Evolutionary conservation across 1,140 invertebrate species (phyloP), one percentile per base, ranked within the genome.

Genomic region (Orchestia grillus): DNA sequence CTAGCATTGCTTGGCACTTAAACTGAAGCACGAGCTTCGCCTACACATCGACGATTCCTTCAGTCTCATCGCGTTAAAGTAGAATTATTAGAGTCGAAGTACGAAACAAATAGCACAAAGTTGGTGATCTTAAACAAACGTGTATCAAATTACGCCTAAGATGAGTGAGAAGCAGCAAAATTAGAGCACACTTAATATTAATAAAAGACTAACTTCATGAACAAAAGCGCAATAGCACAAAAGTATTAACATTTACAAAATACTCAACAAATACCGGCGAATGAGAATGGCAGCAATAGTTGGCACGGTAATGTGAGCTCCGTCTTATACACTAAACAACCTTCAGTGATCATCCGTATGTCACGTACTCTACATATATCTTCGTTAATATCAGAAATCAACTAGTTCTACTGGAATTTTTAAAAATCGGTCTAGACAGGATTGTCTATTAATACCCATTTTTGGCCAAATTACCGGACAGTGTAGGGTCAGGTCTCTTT

Each of bases 391-490:
- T 94, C 92, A 94, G 92, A 45, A 45, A 47, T 94, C 1, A 94
- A 44, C 44, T 45, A 45, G 92, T 28, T 40, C 92, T 94, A 94
- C 4, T 44, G 44, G 92, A 44, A 45, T 44, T 45, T 45, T 94
- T 94, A 0, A 42, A 42, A 90, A 94, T 45, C 44, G 28, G 44
- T 94, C 92, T 94, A 94, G 44, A 45, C 36, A 40, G 43, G 44
- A 95, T 77, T 95, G 42, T 28, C 44, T 92, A 97, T 96, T 96
- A 97, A 97, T 96, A 97, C 96, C 96, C 97, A 96, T 96, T 98
- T 97, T 98, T 98, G 97, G 98, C 98, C 44, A 99, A 97, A 97
- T 99, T 99, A 15, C 98, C 98, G 11, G 98, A 98, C 0, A 99
- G 97, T 41, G 98, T 99, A 0, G 98, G 98, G 97, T 99, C 98